phyloP scores from a whole-genome alignment of 2,797 vertebrate species.

The Hyperoplus lanceolatus region DNA sequence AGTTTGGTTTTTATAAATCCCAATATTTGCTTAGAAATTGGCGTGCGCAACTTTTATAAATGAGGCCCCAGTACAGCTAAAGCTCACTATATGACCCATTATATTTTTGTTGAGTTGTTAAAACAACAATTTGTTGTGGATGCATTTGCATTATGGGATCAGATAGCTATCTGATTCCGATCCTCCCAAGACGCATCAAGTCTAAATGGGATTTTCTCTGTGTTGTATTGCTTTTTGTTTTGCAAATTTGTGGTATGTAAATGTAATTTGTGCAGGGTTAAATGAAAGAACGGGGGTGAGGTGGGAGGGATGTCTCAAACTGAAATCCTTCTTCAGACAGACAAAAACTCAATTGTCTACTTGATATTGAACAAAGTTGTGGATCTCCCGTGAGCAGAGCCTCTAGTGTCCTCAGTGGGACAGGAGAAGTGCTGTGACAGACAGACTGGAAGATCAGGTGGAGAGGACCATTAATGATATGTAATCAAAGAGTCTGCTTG shows the following conservation, averaged over 20 bases:
- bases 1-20: too few relatives aligned
- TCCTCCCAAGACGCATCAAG: not conserved
- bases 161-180: not conserved
- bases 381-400: conserved; percentile 22
- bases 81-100: too few relatives aligned
- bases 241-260: not conserved
- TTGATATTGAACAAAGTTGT: conserved; percentile 1
- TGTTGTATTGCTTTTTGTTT: not conserved
- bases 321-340: not conserved
- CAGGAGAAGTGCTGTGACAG: conserved; percentile 49
- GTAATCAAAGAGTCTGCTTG: conserved; percentile 73
- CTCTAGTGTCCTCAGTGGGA: conserved; percentile 25
- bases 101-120: too few relatives aligned
- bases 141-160: not conserved
- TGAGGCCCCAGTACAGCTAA: too few relatives aligned
- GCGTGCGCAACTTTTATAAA: too few relatives aligned
- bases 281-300: not conserved
- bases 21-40: too few relatives aligned
- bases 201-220: not conserved
- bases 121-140: too few relatives aligned
- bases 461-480: conserved; percentile 74
- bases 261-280: not conserved
- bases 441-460: conserved; percentile 63
- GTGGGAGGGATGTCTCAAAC: not conserved
- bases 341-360: conserved; percentile 13